Evolutionary conservation across 2,797 vertebrate genomes (phyloP), one percentile per base, ranked within the genome.

Genomic region (Champsocephalus esox): DNA sequence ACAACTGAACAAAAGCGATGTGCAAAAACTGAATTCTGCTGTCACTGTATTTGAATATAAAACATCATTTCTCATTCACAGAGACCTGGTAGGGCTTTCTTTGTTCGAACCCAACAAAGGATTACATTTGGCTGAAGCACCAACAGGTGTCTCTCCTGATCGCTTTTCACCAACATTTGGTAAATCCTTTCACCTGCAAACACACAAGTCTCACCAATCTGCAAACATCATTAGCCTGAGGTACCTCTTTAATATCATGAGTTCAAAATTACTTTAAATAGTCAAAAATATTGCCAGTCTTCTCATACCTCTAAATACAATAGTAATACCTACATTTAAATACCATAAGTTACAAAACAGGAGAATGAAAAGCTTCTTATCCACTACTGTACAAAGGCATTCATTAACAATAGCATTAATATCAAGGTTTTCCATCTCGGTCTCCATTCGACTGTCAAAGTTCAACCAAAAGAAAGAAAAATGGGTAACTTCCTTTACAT

Each of bases 221-320:
- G 80, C 77, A 32, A 87, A 86, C 87, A 81, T 85, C 65, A 66
- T 85, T 77, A 84, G 89, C 93, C 93, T 93, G 93, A 93, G 93
- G 92, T 91, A 92, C 92, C 82, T 91, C 92, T 91, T 90, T 91
- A 93, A 94, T 92, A 87, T 94, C 88, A 92, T 91, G 88, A 94
- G 89, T 95, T 95, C 90, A 92, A 93, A 93, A 94, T 93, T 91
- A 94, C 92, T 94, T 92, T 92, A 92, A 90, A 92, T 93, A 93
- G 91, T 95, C 91, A 93, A 95, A 95, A 95, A 95, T 95, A 95
- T 94, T 95, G 93, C 94, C 93, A 91, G 91, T 91, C 90, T 92
- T 94, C 85, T 92, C 91, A 90, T 89, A 95, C 93, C 92, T 92
- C 88, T 93, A 92, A 90, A 93, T 92, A 93, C 91, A 94, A 87